These are phyloP conservation scores for Megaleporinus macrocephalus DNA, from an alignment of 2,113 vertebrate genomes.

Conservation along the genomic window DNA sequence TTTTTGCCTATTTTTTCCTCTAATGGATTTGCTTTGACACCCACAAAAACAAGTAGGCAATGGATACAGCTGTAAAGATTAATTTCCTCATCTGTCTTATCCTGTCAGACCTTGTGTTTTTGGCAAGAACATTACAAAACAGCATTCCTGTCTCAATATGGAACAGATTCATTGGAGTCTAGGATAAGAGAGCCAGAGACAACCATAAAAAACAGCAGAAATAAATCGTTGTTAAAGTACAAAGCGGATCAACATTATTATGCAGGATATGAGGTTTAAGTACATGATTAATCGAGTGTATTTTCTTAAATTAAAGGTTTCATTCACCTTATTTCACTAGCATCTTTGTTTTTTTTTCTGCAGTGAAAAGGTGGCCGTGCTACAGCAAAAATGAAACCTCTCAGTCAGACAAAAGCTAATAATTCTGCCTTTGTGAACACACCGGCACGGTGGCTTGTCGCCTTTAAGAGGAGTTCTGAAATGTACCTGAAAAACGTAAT, in stretches of 20 bases:
- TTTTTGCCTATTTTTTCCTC: neutral
- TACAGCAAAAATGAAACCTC: too few species aligned
- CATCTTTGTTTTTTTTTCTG: too few species aligned
- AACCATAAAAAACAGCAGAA: neutral
- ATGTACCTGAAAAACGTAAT: too few species aligned
- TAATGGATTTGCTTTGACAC: neutral
- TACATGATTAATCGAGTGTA: neutral
- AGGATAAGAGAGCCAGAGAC: neutral
- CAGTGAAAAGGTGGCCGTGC: too few species aligned
- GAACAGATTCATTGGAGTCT: neutral
- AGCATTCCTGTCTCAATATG: neutral
- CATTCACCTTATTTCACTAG: neutral
- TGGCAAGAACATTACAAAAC: constrained; percentile 4
- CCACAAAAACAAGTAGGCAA: constrained; percentile 2
- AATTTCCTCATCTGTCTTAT: constrained; percentile 2
- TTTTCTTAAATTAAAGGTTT: neutral
- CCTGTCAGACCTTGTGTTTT: neutral
- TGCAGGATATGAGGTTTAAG: neutral
- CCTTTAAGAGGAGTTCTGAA: too few species aligned
- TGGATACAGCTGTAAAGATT: neutral
- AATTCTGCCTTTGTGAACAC: too few species aligned
- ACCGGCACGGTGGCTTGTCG: too few species aligned
- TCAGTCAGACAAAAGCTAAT: too few species aligned
- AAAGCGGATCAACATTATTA: neutral
- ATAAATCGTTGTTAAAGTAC: neutral